These are phyloP conservation scores for Andricus curvator DNA, from an alignment of 2,888 invertebrate genomes.

Conservation along the genomic window DNA sequence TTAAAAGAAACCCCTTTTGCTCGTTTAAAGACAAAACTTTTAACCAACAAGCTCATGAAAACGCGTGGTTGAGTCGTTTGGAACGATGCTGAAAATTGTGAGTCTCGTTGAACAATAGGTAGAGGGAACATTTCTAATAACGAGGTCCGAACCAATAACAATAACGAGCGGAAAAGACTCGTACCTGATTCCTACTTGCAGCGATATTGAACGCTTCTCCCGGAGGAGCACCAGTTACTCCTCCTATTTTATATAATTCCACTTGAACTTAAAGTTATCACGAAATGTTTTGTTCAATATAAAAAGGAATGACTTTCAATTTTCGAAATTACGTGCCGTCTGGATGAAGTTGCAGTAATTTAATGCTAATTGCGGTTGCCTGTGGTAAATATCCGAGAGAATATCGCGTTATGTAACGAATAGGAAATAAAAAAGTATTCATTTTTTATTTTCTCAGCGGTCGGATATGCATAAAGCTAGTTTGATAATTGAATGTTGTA, in stretches of 20 bases:
- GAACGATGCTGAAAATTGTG: not conserved
- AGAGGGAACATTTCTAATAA: constrained; percentile 8
- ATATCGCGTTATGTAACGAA: not conserved
- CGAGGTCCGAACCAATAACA: not conserved
- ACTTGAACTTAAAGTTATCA: not conserved
- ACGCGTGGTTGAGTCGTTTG: not conserved
- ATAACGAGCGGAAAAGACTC: not conserved
- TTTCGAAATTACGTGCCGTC: not conserved
- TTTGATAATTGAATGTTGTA: constrained; percentile 7
- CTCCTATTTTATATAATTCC: not conserved
- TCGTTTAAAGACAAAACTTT: not conserved
- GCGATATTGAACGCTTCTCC: not conserved
- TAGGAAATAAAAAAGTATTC: not conserved
- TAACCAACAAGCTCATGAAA: constrained; percentile 19
- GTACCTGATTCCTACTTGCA: not conserved
- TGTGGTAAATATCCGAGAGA: not conserved
- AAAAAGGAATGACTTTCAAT: not conserved
- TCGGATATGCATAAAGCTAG: not conserved
- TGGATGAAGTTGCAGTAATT: not conserved
- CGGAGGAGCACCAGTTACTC: not conserved
- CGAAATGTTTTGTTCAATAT: not conserved
- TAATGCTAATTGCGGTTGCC: constrained; percentile 28
- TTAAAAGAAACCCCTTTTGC: not conserved
- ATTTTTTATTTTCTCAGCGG: not conserved
- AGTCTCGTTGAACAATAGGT: not conserved